phyloP scores from a whole-genome alignment of 2,888 invertebrate genomes.

The Cancer borealis region DNA sequence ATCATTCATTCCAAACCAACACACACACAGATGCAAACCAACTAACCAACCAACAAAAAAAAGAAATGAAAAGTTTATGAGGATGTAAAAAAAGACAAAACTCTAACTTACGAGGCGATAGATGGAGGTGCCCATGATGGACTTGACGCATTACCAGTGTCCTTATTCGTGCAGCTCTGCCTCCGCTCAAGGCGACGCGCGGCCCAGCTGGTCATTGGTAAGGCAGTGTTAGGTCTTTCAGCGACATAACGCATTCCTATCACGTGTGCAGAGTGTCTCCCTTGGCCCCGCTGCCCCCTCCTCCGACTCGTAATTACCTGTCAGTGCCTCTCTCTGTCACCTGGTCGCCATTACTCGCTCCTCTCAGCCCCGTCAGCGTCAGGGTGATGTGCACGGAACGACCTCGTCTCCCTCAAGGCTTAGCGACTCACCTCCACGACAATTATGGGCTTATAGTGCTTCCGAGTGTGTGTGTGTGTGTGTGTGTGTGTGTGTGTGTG shows the following conservation, averaged over 20 bases:
- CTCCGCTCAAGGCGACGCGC: not conserved
- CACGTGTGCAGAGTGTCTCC: not conserved
- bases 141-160: not conserved
- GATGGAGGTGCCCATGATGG: not conserved
- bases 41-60: not conserved
- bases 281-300: not conserved
- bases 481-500: not conserved
- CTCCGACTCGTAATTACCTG: not conserved
- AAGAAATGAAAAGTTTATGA: not conserved
- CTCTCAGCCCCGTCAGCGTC: not conserved
- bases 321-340: slow-evolving; percentile 6
- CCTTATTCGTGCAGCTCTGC: not conserved
- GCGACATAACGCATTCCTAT: not conserved
- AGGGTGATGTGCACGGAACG: not conserved
- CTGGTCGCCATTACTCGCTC: not conserved
- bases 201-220: not conserved
- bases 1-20: not conserved
- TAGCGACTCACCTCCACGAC: not conserved
- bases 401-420: not conserved
- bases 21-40: not conserved
- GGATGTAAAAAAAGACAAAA: not conserved
- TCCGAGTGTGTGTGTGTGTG: not conserved
- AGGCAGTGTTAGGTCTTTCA: not conserved
- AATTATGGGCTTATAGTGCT: not conserved
- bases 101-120: not conserved